Percentiles rank a stretch among this genome's conserved stretches.
phyloP scores from a whole-genome alignment of 2,113 vertebrate species.

The Rhadina sibilatrix region DNA sequence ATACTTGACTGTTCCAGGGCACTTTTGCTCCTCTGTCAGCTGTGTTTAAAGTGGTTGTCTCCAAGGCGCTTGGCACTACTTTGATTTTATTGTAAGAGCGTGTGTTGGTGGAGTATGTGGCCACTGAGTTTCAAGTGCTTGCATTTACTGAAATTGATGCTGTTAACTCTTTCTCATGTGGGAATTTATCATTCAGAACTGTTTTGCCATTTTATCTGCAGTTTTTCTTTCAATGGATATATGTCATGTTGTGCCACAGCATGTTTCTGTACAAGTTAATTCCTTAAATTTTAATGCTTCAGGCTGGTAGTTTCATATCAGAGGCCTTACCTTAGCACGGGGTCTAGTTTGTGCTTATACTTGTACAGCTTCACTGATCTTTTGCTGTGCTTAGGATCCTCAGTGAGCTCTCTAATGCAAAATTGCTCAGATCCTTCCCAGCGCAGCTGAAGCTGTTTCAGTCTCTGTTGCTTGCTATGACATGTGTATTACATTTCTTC shows the following conservation, averaged over 20 bases:
- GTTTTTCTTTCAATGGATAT: neutral
- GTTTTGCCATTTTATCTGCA: neutral
- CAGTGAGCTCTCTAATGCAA: constrained; percentile 30
- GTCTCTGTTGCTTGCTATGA: constrained; percentile 53
- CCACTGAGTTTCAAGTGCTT: neutral
- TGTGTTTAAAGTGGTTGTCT: neutral
- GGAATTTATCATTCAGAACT: neutral
- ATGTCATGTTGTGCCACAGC: neutral
- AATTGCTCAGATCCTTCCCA: neutral
- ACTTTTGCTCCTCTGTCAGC: neutral
- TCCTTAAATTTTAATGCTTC: neutral
- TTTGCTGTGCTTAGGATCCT: constrained; percentile 33
- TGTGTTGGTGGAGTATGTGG: neutral
- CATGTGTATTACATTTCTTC: constrained; percentile 62
- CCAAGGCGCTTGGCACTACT: neutral
- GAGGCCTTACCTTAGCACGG: constrained; percentile 32
- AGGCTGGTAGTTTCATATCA: neutral
- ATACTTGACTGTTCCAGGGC: constrained; percentile 22
- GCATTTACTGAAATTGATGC: neutral
- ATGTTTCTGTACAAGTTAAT: neutral
- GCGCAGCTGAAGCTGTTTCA: constrained; percentile 28
- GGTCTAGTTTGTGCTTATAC: neutral
- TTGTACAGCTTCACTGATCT: neutral
- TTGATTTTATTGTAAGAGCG: neutral
- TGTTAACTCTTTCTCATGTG: neutral